Conservation (phyloP, 2,113 vertebrate genomes). For the Patagioenas fasciata region DNA sequence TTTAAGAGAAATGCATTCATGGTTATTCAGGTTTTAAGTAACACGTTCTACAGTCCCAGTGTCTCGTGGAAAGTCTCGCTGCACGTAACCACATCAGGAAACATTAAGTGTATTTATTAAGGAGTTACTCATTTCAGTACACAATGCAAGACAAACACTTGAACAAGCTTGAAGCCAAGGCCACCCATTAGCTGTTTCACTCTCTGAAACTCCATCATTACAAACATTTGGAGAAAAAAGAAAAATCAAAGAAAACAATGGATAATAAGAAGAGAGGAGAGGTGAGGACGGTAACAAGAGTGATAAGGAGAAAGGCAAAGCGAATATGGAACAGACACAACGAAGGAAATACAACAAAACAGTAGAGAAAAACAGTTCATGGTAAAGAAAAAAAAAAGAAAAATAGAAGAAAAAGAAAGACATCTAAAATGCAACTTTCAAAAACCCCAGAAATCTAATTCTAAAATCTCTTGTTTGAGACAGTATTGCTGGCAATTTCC, state of each 20-base stretch:
- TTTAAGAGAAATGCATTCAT: background rate
- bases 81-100: background rate
- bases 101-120: background rate
- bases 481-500: background rate
- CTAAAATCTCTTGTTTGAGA: background rate
- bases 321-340: background rate
- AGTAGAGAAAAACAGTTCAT: background rate
- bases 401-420: background rate
- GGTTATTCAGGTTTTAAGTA: background rate
- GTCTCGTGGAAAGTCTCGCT: background rate
- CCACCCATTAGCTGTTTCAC: background rate
- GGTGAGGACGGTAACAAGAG: background rate
- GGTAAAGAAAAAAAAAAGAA: background rate
- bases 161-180: background rate
- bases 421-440: background rate
- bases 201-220: background rate
- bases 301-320: background rate
- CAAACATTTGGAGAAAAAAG: background rate
- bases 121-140: background rate
- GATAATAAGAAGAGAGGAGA: fast-evolving
- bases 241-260: background rate
- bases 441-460: background rate
- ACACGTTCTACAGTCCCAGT: background rate
- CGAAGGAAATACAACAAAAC: background rate
- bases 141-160: background rate